A percentile compares a stretch with the other conserved stretches of the same genome.
Evolutionary conservation across 2,797 vertebrate species (phyloP).

Genomic region (Anableps anableps): DNA sequence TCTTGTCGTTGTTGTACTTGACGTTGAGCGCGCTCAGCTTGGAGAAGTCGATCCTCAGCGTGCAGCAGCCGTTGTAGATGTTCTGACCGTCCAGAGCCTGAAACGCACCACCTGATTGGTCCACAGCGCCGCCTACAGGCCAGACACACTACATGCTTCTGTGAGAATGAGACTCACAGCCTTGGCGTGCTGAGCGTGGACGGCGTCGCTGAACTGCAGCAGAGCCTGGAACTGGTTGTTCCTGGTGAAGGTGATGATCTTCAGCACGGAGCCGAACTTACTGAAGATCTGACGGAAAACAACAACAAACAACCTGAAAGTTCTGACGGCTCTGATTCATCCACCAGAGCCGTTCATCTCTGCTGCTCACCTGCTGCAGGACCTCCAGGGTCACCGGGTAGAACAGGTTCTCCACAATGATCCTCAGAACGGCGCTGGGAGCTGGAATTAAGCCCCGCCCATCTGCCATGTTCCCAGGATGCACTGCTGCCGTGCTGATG

Average conservation of each 20-base stretch:
- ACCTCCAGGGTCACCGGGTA: conserved; percentile 95
- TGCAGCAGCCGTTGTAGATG: conserved; percentile 96
- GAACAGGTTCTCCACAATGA: conserved; percentile 96
- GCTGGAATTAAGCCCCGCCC: conserved; percentile 76
- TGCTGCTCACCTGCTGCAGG: conserved; percentile 89
- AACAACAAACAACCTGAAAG: too few relatives aligned
- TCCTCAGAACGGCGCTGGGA: conserved; percentile 91
- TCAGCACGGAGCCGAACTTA: conserved; percentile 93
- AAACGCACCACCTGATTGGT: conserved; percentile 21
- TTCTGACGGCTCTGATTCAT: too few relatives aligned
- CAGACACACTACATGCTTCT: too few relatives aligned
- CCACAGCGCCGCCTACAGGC: not conserved
- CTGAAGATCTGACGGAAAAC: conserved; percentile 87
- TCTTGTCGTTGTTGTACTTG: conserved; percentile 97
- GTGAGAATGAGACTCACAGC: conserved; percentile 81
- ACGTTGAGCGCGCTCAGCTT: conserved; percentile 95
- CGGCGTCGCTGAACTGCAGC: conserved; percentile 88
- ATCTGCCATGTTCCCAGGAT: conserved; percentile 88
- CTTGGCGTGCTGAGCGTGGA: conserved; percentile 92
- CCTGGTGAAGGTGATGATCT: conserved; percentile 95
- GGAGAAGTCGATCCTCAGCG: conserved; percentile 91
- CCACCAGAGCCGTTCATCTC: too few relatives aligned
- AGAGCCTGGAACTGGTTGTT: conserved; percentile 96
- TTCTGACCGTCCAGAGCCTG: conserved; percentile 95
- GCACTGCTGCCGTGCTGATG: conserved; percentile 88